Evolutionary conservation across 2,888 invertebrate genomes (phyloP).

Genomic region (Ganaspis brasiliensis): DNA sequence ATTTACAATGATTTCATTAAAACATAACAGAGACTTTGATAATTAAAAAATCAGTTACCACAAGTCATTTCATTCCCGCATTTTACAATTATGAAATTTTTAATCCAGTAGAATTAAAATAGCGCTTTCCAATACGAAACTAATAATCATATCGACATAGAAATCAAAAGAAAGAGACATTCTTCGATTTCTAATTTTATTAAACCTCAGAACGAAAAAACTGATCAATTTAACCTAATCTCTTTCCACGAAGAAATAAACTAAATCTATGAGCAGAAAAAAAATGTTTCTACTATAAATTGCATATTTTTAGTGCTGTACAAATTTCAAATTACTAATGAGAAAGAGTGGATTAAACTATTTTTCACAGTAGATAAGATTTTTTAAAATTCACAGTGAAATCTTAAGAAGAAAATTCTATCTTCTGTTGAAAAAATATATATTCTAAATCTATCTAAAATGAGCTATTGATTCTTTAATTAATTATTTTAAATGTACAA

Average conservation of each 20-base stretch:
- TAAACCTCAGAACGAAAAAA: not conserved
- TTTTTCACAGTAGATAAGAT: not conserved
- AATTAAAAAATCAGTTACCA: constrained; percentile 3
- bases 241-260: constrained; percentile 21
- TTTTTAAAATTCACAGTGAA: not conserved
- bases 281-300: constrained; percentile 19
- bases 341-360: constrained; percentile 13
- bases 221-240: constrained; percentile 7
- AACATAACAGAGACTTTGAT: constrained; percentile 22
- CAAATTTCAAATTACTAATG: constrained; percentile 32
- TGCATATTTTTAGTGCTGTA: constrained; percentile 28
- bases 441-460: not conserved
- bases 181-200: constrained; percentile 9
- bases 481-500: constrained; percentile 14
- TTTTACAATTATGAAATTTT: not conserved
- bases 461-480: constrained; percentile 5
- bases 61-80: not conserved
- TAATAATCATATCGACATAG: not conserved
- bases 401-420: too few species aligned
- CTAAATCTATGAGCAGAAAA: constrained; percentile 32
- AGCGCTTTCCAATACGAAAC: constrained; percentile 1
- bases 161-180: constrained; percentile 19
- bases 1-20: constrained; percentile 55
- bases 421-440: not conserved
- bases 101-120: constrained; percentile 7